These are phyloP conservation scores for Melieria crassipennis DNA, from an alignment of 2,888 invertebrate species.

Conservation along the genomic window DNA sequence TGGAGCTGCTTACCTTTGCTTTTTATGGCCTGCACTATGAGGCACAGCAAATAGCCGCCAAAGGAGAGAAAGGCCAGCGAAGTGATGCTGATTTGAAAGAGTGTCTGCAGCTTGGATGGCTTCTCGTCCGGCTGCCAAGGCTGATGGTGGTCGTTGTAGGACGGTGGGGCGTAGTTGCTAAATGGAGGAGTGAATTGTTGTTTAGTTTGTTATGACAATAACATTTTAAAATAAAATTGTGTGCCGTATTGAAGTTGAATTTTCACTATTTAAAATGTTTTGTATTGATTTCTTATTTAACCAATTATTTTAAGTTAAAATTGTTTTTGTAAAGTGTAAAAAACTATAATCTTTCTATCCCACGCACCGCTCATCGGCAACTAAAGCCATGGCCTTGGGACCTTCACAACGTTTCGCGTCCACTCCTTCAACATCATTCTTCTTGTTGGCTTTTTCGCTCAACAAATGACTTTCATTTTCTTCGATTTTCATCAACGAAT, in stretches of 20 bases:
- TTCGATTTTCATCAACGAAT: constrained; percentile 54
- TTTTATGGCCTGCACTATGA: constrained; percentile 80
- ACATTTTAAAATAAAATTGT: background rate
- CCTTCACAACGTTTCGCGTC: background rate
- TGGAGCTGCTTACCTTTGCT: constrained; percentile 68
- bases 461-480: background rate
- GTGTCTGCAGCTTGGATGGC: constrained; percentile 75
- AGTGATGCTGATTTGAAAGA: constrained; percentile 82
- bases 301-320: no score
- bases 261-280: no score
- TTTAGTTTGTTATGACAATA: background rate
- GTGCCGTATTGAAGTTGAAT: no score
- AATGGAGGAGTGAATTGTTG: background rate
- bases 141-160: constrained; percentile 39
- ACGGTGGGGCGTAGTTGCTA: constrained; percentile 23
- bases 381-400: constrained; percentile 16
- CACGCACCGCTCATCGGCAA: constrained; percentile 4
- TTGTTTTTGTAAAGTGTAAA: no score
- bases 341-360: background rate
- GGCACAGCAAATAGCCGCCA: constrained; percentile 82
- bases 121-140: constrained; percentile 65
- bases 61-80: constrained; percentile 84
- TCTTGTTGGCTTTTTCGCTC: background rate
- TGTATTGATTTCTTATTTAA: no score
- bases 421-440: background rate